phyloP scores from a whole-genome alignment of 2,888 invertebrate species.

The Rhabditoides inermis region DNA sequence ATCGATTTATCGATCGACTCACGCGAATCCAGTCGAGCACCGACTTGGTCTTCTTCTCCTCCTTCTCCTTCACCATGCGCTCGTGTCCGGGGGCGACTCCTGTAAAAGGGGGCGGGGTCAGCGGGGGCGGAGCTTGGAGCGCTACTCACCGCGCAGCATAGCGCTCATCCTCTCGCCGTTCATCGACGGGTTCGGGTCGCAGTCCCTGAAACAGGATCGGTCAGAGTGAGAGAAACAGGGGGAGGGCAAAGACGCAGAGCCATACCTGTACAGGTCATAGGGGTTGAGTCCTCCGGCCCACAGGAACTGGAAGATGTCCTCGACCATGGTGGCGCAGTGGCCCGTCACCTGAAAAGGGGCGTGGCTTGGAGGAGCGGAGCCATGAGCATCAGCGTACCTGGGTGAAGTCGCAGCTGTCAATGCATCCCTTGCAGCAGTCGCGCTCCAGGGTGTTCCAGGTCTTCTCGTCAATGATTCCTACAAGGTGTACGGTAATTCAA shows the following conservation, averaged over 20 bases:
- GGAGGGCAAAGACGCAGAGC: background rate
- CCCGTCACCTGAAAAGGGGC: slow-evolving; percentile 19
- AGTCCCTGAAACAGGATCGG: slow-evolving; percentile 13
- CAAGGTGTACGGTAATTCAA: too few relatives aligned
- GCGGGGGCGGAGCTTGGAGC: background rate
- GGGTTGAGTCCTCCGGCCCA: slow-evolving; percentile 51
- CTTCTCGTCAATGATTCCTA: slow-evolving; percentile 44
- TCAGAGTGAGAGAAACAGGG: background rate
- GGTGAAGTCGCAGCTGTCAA: slow-evolving; percentile 46
- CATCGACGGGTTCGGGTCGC: slow-evolving; percentile 43
- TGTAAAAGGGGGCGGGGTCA: too few relatives aligned
- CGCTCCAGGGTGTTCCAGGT: slow-evolving; percentile 43
- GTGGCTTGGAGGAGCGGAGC: background rate
- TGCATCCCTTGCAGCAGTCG: slow-evolving; percentile 48
- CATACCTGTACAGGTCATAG: slow-evolving; percentile 35
- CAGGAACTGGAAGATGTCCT: slow-evolving; percentile 50
- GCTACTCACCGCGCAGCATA: slow-evolving; percentile 24
- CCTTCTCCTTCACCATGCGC: slow-evolving; percentile 12
- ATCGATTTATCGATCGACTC: background rate
- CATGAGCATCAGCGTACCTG: slow-evolving; percentile 11
- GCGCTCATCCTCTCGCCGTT: slow-evolving; percentile 38
- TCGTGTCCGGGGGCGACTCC: slow-evolving; percentile 22
- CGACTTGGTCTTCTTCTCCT: slow-evolving; percentile 4
- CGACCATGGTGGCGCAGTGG: slow-evolving; percentile 38
- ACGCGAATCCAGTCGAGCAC: slow-evolving; percentile 4